These are phyloP conservation scores for Agapornis canus DNA, from an alignment of 2,797 vertebrate genomes.

Conservation along the genomic window DNA sequence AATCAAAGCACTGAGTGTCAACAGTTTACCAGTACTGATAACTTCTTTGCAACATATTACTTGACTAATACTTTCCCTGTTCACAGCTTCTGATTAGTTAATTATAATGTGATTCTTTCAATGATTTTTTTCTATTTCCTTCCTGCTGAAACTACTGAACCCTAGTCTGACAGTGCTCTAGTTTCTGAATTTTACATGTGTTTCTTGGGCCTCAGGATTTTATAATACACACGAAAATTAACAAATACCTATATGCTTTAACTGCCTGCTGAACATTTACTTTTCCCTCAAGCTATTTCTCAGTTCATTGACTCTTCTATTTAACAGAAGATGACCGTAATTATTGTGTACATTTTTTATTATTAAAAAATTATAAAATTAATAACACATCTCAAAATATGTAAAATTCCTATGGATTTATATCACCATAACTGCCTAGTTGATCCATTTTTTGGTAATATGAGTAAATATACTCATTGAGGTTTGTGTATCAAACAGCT, in stretches of 20 bases:
- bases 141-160: neutral
- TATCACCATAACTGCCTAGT: neutral
- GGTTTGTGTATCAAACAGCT: neutral
- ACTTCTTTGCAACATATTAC: neutral
- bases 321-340: neutral
- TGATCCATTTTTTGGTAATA: neutral
- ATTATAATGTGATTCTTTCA: neutral
- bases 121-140: slow-evolving; percentile 13
- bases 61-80: neutral
- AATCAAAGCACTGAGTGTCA: neutral
- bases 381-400: neutral
- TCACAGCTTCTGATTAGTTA: neutral
- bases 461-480: neutral
- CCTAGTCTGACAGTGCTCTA: neutral
- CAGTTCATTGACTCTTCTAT: neutral
- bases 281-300: neutral
- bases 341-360: neutral
- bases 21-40: neutral
- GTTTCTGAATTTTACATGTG: neutral
- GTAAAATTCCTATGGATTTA: neutral
- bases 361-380: neutral
- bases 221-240: neutral
- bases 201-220: neutral
- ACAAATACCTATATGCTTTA: neutral
- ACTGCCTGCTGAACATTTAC: neutral